Evolutionary conservation across 2,888 invertebrate species (phyloP).

Genomic region (Noctua janthina): DNA sequence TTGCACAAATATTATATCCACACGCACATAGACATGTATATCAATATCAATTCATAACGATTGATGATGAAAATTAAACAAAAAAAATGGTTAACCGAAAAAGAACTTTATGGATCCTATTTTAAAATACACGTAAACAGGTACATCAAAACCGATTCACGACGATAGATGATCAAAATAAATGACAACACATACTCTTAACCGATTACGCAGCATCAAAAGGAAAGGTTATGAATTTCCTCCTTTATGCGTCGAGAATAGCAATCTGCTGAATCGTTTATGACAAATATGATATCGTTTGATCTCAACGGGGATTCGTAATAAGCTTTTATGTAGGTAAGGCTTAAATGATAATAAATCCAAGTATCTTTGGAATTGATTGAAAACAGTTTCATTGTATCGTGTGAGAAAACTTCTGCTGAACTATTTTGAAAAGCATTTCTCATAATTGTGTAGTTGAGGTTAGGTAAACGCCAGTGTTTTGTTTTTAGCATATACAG

Average conservation of each 20-base stretch:
- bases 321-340: slow-evolving; percentile 26
- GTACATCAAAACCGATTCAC: neutral
- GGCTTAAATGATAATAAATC: slow-evolving; percentile 3
- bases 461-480: neutral
- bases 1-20: neutral
- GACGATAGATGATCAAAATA: neutral
- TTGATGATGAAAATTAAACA: neutral
- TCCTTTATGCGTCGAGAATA: slow-evolving; percentile 23
- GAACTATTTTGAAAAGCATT: neutral
- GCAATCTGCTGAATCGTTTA: slow-evolving; percentile 28
- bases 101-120: too few species aligned
- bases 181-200: slow-evolving; percentile 25
- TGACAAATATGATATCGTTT: slow-evolving; percentile 38
- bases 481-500: neutral
- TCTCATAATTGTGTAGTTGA: neutral
- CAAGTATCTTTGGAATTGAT: slow-evolving; percentile 5
- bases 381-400: neutral
- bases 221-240: slow-evolving; percentile 21
- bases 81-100: neutral
- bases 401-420: neutral
- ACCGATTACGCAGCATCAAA: slow-evolving; percentile 17
- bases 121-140: neutral
- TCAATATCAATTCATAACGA: neutral
- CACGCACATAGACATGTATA: neutral
- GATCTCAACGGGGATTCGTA: slow-evolving; percentile 17